Percentiles rank a stretch among this genome's conserved stretches.
These are phyloP conservation scores for Anneissia japonica DNA, from an alignment of 35 echinoderm and acorn worm genomes.

Conservation along the genomic window DNA sequence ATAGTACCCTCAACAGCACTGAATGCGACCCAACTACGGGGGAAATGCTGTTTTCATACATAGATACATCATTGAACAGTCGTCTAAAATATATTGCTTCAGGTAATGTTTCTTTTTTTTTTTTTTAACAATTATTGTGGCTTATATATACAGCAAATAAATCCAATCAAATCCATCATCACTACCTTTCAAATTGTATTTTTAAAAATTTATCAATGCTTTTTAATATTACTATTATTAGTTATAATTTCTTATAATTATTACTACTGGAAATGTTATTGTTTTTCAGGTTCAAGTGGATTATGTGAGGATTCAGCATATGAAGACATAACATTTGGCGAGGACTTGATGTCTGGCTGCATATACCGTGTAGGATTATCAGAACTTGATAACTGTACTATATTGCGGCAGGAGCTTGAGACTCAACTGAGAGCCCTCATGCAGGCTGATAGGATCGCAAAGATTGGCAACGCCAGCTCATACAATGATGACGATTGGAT, in stretches of 20 bases:
- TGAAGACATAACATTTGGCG: conserved; percentile 64
- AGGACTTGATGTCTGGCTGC: conserved; percentile 68
- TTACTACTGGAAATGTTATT: too few species aligned
- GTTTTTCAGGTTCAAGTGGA: conserved; percentile 45
- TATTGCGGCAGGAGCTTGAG: conserved; percentile 34
- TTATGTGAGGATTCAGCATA: conserved; percentile 56
- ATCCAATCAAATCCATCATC: too few species aligned
- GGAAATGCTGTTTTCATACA: not conserved
- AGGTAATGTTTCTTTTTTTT: not conserved
- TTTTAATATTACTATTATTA: too few species aligned
- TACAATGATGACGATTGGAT: conserved; percentile 61
- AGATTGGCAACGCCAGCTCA: conserved; percentile 43
- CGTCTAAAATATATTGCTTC: not conserved
- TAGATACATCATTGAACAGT: not conserved
- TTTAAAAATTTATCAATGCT: too few species aligned
- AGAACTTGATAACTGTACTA: conserved; percentile 72
- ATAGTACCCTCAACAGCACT: not conserved
- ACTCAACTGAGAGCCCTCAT: conserved; percentile 32
- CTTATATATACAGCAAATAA: too few species aligned
- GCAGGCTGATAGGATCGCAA: conserved; percentile 68
- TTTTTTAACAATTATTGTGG: too few species aligned
- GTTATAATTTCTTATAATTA: too few species aligned
- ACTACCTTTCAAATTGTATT: too few species aligned
- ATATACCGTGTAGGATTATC: conserved; percentile 61
- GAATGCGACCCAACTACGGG: not conserved